Evolutionary conservation across 2,797 vertebrate genomes (phyloP).

Genomic region (Salmo trutta): DNA sequence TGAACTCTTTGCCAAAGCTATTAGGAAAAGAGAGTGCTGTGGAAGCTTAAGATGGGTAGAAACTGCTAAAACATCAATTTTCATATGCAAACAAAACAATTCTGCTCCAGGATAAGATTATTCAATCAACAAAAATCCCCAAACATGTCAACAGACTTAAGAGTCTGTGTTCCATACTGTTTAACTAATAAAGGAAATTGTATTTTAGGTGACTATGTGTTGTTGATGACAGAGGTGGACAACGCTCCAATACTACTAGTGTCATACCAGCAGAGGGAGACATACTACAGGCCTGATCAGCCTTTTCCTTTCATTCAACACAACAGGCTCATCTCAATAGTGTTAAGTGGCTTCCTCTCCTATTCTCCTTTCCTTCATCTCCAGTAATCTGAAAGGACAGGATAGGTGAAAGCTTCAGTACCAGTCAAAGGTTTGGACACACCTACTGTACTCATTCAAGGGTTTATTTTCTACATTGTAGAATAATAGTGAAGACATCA

Average conservation of each 20-base stretch:
- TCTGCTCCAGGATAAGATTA: too few relatives aligned
- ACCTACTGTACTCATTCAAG: too few relatives aligned
- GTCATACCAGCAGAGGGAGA: not conserved
- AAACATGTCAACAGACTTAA: not conserved
- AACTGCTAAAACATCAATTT: not conserved
- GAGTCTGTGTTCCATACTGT: not conserved
- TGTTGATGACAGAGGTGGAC: not conserved
- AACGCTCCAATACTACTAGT: not conserved
- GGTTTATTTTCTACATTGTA: too few relatives aligned
- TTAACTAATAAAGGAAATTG: not conserved
- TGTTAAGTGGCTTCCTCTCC: too few relatives aligned
- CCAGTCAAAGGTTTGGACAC: too few relatives aligned
- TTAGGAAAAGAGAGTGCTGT: not conserved
- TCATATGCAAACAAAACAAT: not conserved
- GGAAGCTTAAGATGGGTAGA: conserved; percentile 38
- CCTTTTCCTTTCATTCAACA: too few relatives aligned
- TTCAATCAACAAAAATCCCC: not conserved
- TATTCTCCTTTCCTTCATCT: too few relatives aligned
- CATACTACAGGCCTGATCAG: not conserved
- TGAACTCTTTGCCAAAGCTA: conserved; percentile 48
- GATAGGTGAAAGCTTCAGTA: too few relatives aligned
- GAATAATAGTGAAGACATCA: too few relatives aligned
- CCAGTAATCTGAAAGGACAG: too few relatives aligned
- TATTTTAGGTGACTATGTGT: not conserved
- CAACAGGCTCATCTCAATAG: too few relatives aligned